A percentile compares a stretch with the other conserved stretches of the same genome.
Conservation (phyloP, 1,140 invertebrate species). For the Apocrypta bakeri region DNA sequence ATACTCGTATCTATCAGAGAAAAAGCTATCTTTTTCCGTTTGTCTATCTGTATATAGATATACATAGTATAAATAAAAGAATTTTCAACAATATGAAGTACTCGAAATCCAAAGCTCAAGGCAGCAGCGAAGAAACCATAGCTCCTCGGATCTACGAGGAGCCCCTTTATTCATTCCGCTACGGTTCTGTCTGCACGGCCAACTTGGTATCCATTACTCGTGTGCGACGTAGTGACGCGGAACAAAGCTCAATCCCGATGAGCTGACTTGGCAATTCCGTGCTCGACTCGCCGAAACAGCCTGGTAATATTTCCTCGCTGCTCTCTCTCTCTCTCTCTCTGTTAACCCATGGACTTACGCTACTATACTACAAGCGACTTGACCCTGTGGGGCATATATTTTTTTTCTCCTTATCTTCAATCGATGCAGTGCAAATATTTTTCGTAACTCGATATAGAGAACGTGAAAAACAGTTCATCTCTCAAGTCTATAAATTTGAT, state of each 20-base stretch:
- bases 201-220: conserved; percentile 13
- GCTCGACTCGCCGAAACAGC: conserved; percentile 58
- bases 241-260: conserved; percentile 64
- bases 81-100: conserved; percentile 17
- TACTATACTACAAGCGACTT: conserved; percentile 50
- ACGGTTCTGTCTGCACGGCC: neutral
- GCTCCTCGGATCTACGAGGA: no score
- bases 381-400: conserved; percentile 58
- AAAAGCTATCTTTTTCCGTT: neutral
- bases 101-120: conserved; percentile 6
- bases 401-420: neutral
- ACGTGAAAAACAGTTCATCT: no score
- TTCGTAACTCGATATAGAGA: no score
- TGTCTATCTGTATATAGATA: no score
- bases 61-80: no score
- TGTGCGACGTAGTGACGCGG: conserved; percentile 28
- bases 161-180: neutral
- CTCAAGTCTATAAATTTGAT: neutral
- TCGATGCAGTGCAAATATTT: neutral
- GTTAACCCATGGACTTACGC: neutral
- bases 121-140: neutral
- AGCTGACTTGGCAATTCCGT: conserved; percentile 65
- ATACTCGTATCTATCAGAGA: neutral
- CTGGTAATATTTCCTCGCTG: conserved; percentile 62
- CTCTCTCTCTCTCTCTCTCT: conserved; percentile 5